These are phyloP conservation scores for Himalopsyche phryganea DNA, from an alignment of 1,140 invertebrate genomes.

Conservation along the genomic window DNA sequence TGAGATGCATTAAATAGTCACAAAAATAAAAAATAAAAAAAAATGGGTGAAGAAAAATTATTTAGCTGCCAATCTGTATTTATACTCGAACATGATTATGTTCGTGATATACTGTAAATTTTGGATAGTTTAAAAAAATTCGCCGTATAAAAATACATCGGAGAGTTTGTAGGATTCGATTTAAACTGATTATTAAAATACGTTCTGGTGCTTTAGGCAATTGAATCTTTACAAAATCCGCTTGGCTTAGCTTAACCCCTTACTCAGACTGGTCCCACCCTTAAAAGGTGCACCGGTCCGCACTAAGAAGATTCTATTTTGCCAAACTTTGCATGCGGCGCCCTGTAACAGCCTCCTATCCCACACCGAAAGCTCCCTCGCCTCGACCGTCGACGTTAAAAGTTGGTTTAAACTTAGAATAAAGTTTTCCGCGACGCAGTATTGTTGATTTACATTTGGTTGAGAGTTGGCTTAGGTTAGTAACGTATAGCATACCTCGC, in stretches of 20 bases:
- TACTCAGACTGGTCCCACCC: not conserved
- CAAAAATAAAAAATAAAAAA: no score
- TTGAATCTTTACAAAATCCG: no score
- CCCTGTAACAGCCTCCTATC: constrained; percentile 2
- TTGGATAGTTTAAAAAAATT: no score
- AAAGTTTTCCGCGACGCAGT: constrained; percentile 28
- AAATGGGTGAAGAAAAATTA: no score
- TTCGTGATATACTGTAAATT: no score
- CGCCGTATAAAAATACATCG: no score
- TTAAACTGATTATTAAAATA: no score
- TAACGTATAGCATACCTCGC: not conserved
- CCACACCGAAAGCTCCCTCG: not conserved
- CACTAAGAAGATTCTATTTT: constrained; percentile 29
- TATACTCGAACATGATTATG: no score
- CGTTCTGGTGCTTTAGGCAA: no score
- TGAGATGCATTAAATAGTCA: no score
- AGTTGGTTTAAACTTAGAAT: constrained; percentile 30
- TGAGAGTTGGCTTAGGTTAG: constrained; percentile 14
- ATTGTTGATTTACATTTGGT: constrained; percentile 34
- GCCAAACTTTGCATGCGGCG: constrained; percentile 23
- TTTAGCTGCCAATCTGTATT: no score
- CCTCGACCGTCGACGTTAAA: constrained; percentile 13
- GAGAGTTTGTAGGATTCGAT: no score
- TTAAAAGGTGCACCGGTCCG: not conserved
- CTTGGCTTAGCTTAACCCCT: not conserved